Evolutionary conservation across 2,888 invertebrate species (phyloP).

Genomic region (Lasioglossum vierecki): DNA sequence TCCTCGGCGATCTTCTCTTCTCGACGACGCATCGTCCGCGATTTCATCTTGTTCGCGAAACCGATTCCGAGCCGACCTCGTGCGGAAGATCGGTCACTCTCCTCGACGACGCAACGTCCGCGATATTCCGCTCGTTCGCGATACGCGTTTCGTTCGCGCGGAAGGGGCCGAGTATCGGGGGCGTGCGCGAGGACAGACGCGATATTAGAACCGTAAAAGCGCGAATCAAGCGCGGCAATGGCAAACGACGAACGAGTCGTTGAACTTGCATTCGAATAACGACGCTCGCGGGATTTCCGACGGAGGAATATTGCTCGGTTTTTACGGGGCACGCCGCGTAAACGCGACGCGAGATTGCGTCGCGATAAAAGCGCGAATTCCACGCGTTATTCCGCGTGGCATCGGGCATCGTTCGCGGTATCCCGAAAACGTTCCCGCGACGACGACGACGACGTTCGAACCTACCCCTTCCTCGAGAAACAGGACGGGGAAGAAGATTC

Average conservation of each 20-base stretch:
- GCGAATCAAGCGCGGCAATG: constrained; percentile 70
- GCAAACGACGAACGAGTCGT: constrained; percentile 76
- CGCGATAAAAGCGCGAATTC: constrained; percentile 47
- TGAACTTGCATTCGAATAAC: constrained; percentile 72
- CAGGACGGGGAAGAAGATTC: not conserved
- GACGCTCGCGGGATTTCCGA: constrained; percentile 77
- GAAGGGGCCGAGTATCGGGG: not conserved
- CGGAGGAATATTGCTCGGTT: constrained; percentile 80
- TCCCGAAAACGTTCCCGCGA: constrained; percentile 4
- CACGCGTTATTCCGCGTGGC: constrained; percentile 43
- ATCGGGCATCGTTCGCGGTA: constrained; percentile 27
- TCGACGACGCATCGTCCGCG: not conserved
- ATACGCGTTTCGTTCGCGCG: not conserved
- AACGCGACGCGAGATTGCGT: constrained; percentile 67
- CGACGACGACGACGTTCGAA: not conserved
- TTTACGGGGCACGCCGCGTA: constrained; percentile 76
- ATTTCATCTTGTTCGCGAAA: not conserved
- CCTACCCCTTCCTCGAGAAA: not conserved
- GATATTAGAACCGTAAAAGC: constrained; percentile 81
- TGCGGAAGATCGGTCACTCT: not conserved
- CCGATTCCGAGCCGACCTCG: not conserved
- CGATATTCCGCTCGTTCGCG: not conserved
- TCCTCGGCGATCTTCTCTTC: not conserved
- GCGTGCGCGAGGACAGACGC: constrained; percentile 61
- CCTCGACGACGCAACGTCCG: not conserved